Evolutionary conservation across 2,797 vertebrate genomes (phyloP), one percentile per base, ranked within the genome.

Genomic region (Phataginus tetradactyla): DNA sequence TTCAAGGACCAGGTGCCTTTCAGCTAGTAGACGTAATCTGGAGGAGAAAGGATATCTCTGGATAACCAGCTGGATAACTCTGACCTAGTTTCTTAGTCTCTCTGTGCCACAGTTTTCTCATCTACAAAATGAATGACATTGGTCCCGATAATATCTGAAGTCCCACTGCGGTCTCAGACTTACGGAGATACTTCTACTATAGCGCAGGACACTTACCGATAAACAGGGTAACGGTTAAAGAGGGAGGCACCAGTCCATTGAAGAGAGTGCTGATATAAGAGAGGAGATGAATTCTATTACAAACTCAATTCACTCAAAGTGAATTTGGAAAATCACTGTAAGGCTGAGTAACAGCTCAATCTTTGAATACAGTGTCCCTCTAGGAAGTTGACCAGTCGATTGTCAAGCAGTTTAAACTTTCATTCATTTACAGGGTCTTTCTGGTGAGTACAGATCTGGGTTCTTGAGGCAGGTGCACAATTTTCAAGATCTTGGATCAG

Each of bases 401-500:
- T 23, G 20, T 9, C 5, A 29, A 34, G n/a, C 18, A 37, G 18
- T 37, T 42, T 57, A 45, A 45, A 75, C 29, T 69, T 63, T 34
- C 32, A 11, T 83, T 63, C 63, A 83, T 21, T 63, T 5, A 21
- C 3, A 14, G 15, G 66, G 6, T 5, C 14, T 53, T 84, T 71
- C 45, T 77, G 71, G 27, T 7, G 45, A 85, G 83, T 21, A 37
- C 12, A 77, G 8, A 61, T n/a, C 20, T 83, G 25, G 21, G 27
- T 45, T 83, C 37, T 15, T 83, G 84, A 92, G 88, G 63, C 93
- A 80, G 75, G 51, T 97, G 53, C 63, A 96, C 88, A 95, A 89
- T 96, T 97, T 79, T 91, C 90, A 97, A 95, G 95, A 97, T 96
- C 95, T 96, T 93, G 64, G 94, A 95, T 90, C 95, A 97, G 95